These are phyloP conservation scores for Sorex araneus DNA, from an alignment of 2,113 vertebrate genomes.

Conservation along the genomic window DNA sequence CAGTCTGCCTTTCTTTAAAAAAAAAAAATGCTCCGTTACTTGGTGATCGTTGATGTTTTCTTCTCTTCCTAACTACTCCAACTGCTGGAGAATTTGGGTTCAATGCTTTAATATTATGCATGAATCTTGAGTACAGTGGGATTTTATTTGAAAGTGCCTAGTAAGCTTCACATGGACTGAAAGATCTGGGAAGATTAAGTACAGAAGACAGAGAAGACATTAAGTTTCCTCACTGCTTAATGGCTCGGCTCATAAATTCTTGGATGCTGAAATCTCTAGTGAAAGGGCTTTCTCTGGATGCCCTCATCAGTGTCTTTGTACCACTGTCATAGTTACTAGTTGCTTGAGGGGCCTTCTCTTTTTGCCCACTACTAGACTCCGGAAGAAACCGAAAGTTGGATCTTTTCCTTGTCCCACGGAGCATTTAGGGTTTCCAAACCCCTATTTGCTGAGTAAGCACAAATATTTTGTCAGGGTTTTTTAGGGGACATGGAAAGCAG, in stretches of 20 bases:
- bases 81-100: not conserved
- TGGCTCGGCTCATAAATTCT: not conserved
- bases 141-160: conserved; percentile 29
- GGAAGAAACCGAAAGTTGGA: not conserved
- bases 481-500: not conserved
- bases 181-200: conserved; percentile 22
- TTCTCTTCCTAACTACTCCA: not conserved
- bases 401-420: not conserved
- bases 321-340: not conserved
- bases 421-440: not conserved
- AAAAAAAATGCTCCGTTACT: not conserved
- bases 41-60: not conserved
- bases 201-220: not conserved
- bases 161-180: not conserved
- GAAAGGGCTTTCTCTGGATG: not conserved
- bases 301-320: not conserved
- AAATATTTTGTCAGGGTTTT: not conserved
- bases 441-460: not conserved
- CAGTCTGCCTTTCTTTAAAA: not conserved
- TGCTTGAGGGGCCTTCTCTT: rapidly evolving
- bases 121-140: not conserved
- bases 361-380: not conserved
- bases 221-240: not conserved
- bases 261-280: not conserved
- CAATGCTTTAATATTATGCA: not conserved